These are phyloP conservation scores for Stichodactyla mertensii DNA, from an alignment of 64 coral and sea anemone species.

Conservation along the genomic window DNA sequence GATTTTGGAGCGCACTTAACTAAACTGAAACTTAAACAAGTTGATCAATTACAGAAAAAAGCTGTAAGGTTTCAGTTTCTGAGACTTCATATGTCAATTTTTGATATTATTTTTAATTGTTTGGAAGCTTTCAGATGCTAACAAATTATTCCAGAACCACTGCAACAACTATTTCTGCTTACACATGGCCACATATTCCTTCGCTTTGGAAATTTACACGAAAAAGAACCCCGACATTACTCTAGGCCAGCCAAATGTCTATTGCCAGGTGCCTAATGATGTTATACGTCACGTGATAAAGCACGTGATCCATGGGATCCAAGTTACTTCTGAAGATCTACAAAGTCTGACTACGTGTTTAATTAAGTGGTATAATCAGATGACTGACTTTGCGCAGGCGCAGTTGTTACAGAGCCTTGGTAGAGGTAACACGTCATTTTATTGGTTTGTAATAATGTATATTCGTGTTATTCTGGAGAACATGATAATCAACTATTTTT, in stretches of 20 bases:
- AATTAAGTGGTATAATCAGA: constrained; percentile 73
- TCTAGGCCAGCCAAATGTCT: constrained; percentile 44
- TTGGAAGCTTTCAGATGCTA: constrained; percentile 57
- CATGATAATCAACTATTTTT: not conserved
- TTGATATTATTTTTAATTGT: not conserved
- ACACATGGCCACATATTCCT: constrained; percentile 85
- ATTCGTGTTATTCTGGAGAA: too few species aligned
- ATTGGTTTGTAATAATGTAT: too few species aligned
- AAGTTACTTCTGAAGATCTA: constrained; percentile 35
- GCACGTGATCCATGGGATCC: constrained; percentile 24
- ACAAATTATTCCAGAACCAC: constrained; percentile 64
- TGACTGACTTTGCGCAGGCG: constrained; percentile 90
- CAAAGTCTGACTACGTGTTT: constrained; percentile 41
- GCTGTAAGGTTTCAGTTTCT: too few species aligned
- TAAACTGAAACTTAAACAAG: too few species aligned
- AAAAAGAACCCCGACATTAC: constrained; percentile 31
- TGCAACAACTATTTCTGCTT: constrained; percentile 65
- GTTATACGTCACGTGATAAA: constrained; percentile 56
- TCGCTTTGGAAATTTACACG: constrained; percentile 73
- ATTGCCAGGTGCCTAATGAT: constrained; percentile 54
- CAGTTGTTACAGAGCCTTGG: constrained; percentile 84
- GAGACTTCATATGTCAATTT: not conserved
- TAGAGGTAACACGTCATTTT: constrained; percentile 49
- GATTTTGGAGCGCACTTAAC: too few species aligned
- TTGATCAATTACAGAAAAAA: too few species aligned